Conservation (phyloP, 2,113 vertebrate genomes). For the Monarcha castaneiventris region DNA sequence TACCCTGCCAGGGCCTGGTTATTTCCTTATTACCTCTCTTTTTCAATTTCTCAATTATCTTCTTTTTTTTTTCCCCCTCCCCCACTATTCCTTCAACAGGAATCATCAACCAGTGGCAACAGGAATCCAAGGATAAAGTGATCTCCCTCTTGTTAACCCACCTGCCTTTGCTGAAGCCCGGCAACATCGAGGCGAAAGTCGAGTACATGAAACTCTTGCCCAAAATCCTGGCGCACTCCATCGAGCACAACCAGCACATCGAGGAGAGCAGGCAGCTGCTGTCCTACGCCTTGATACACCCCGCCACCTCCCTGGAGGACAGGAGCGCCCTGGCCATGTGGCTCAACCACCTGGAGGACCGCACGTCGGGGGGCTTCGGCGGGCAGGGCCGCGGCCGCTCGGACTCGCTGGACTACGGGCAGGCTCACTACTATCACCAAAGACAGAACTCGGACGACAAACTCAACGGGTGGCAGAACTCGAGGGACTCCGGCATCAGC, state of each 20-base stretch:
- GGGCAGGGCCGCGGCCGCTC: constrained; percentile 77
- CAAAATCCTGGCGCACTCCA: constrained; percentile 94
- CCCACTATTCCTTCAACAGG: constrained; percentile 62
- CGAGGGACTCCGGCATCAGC: constrained; percentile 89
- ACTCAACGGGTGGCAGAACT: constrained; percentile 95
- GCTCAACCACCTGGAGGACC: constrained; percentile 98
- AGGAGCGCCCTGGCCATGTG: constrained; percentile 92
- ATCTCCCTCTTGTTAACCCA: constrained; percentile 94
- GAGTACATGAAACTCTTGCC: constrained; percentile 98
- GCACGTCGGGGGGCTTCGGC: constrained; percentile 79
- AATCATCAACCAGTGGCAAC: constrained; percentile 96
- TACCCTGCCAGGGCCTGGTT: neutral
- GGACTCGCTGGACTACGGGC: constrained; percentile 90
- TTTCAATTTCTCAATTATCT: neutral
- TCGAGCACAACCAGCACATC: constrained; percentile 94
- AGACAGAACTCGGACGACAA: constrained; percentile 97
- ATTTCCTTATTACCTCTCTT: constrained; percentile 10
- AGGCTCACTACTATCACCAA: constrained; percentile 91
- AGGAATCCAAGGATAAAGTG: constrained; percentile 93
- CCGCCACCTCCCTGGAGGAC: constrained; percentile 94
- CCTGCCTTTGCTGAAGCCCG: constrained; percentile 94
- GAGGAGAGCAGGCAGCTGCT: constrained; percentile 97
- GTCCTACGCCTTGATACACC: constrained; percentile 97
- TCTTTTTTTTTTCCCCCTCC: too few relatives aligned
- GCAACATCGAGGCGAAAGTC: constrained; percentile 92